Evolutionary conservation across 2,113 vertebrate genomes (phyloP).

Genomic region (Coracopsis vasa): DNA sequence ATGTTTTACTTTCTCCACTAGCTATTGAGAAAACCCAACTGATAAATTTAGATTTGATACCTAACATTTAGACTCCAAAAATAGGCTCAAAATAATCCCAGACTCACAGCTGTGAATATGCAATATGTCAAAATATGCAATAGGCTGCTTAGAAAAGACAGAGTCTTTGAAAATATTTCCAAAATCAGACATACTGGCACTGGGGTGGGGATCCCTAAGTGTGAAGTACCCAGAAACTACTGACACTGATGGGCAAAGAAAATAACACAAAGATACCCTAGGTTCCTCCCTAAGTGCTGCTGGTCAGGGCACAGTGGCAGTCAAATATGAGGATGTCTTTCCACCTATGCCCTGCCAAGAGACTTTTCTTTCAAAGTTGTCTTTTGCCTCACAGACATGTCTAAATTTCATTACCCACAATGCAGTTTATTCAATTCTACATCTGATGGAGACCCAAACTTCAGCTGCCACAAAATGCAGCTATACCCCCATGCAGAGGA

Average conservation of each 20-base stretch:
- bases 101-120: not conserved
- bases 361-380: not conserved
- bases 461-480: not conserved
- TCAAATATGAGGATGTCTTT: not conserved
- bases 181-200: not conserved
- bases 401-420: not conserved
- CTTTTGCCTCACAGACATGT: not conserved
- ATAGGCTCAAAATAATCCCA: not conserved
- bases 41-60: not conserved
- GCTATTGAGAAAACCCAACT: not conserved
- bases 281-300: not conserved
- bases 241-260: not conserved
- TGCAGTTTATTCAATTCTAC: not conserved
- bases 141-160: not conserved
- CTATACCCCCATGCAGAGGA: not conserved
- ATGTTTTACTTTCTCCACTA: not conserved
- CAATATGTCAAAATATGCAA: not conserved
- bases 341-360: not conserved
- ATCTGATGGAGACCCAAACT: not conserved
- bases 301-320: not conserved
- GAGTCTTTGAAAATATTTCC: not conserved
- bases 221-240: not conserved
- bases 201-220: not conserved
- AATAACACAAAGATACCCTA: not conserved
- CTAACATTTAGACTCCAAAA: not conserved